Conservation (phyloP, 1,140 invertebrate genomes). For the Hermetia illucens region DNA sequence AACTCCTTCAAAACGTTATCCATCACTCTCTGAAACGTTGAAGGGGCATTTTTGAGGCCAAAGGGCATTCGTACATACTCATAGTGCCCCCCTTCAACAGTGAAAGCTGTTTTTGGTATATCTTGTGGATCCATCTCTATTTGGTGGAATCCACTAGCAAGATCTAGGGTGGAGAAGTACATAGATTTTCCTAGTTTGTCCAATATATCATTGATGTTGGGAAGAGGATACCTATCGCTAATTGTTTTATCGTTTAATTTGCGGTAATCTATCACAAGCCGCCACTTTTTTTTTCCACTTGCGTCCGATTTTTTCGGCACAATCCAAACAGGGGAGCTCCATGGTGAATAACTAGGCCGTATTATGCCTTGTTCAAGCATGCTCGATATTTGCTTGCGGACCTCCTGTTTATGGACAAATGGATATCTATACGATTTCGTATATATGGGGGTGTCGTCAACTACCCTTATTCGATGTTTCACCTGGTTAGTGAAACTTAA, state of each 20-base stretch:
- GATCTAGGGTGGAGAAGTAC: constrained; percentile 28
- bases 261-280: too few relatives aligned
- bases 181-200: constrained; percentile 16
- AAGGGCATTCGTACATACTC: too few relatives aligned
- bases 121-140: constrained; percentile 25
- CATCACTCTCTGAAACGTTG: too few relatives aligned
- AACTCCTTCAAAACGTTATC: too few relatives aligned
- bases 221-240: constrained; percentile 30
- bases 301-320: too few relatives aligned
- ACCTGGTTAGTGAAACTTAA: constrained; percentile 11
- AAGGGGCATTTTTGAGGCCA: too few relatives aligned
- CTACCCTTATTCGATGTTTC: constrained; percentile 14
- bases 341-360: too few relatives aligned
- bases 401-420: constrained; percentile 13
- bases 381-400: constrained; percentile 9
- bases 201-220: constrained; percentile 28
- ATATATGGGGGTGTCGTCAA: constrained; percentile 8
- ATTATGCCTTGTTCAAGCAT: not conserved
- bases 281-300: too few relatives aligned
- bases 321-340: too few relatives aligned
- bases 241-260: constrained; percentile 15
- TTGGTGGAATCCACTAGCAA: constrained; percentile 35
- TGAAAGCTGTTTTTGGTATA: constrained; percentile 30
- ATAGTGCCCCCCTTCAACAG: too few relatives aligned
- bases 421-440: constrained; percentile 15